Evolutionary conservation across 2,888 invertebrate genomes (phyloP).

Genomic region (Euspilapteryx auroguttella): DNA sequence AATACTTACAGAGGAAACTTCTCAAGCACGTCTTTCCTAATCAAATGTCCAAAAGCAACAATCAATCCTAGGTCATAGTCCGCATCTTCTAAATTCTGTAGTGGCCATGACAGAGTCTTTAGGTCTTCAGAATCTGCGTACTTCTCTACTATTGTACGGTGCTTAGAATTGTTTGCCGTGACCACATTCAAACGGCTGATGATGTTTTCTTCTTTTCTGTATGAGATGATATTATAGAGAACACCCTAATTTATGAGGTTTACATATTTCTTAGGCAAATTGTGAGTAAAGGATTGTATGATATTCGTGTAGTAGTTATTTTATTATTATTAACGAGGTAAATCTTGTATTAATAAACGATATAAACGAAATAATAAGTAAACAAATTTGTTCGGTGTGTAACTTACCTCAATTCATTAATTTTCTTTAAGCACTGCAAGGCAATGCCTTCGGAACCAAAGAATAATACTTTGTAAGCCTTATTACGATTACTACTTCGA

Average conservation of each 20-base stretch:
- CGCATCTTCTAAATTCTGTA: conserved; percentile 25
- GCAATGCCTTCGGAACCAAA: conserved; percentile 88
- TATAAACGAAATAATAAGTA: too few relatives aligned
- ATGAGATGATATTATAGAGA: too few relatives aligned
- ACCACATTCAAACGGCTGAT: conserved; percentile 69
- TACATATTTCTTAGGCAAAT: too few relatives aligned
- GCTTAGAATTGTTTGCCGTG: conserved; percentile 63
- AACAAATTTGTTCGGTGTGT: too few relatives aligned
- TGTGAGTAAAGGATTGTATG: too few relatives aligned
- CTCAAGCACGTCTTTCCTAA: conserved; percentile 74
- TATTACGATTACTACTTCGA: conserved; percentile 14
- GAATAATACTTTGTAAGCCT: conserved; percentile 61
- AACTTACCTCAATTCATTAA: conserved; percentile 69
- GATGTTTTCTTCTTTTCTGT: conserved; percentile 50
- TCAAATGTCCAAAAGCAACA: conserved; percentile 91
- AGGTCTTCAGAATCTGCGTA: conserved; percentile 69
- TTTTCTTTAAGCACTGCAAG: conserved; percentile 68
- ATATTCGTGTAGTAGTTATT: too few relatives aligned
- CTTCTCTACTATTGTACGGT: conserved; percentile 65
- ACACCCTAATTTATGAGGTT: too few relatives aligned
- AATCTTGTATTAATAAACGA: too few relatives aligned
- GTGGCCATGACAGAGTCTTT: conserved; percentile 68
- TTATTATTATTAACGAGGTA: too few relatives aligned
- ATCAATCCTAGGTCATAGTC: conserved; percentile 86
- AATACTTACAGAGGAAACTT: conserved; percentile 80